A percentile compares a stretch with the other conserved stretches of the same genome.
phyloP scores from a whole-genome alignment of 2,797 vertebrate species.

The Sebastes kiyomatsui region DNA sequence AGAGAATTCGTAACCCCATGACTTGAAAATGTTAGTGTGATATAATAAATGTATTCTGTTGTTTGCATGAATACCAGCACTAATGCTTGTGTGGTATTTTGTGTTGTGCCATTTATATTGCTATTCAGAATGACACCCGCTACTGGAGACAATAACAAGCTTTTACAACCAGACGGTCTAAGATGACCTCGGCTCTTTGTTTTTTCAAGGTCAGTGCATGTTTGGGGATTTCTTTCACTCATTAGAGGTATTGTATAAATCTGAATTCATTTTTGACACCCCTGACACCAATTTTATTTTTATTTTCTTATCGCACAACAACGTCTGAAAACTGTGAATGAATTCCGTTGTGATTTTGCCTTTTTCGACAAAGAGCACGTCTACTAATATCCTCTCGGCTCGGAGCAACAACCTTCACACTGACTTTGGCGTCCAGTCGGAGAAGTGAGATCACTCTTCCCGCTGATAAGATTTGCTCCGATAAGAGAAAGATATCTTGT shows the following conservation, averaged over 20 bases:
- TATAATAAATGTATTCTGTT: neutral
- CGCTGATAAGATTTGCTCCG: conserved; percentile 46
- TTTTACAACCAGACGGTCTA: neutral
- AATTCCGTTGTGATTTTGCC: neutral
- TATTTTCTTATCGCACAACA: neutral
- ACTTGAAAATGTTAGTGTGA: conserved; percentile 13
- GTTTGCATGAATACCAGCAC: neutral
- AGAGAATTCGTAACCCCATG: conserved; percentile 3
- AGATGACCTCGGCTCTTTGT: conserved; percentile 9
- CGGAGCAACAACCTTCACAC: conserved; percentile 39
- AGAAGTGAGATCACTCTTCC: conserved; percentile 35
- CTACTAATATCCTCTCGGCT: neutral
- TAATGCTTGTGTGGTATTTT: neutral
- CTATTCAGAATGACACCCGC: neutral
- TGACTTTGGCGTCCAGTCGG: conserved; percentile 44
- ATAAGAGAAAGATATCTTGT: conserved; percentile 44
- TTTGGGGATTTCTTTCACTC: conserved; percentile 1
- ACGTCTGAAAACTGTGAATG: neutral
- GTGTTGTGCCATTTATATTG: conserved; percentile 5
- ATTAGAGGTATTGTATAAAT: conserved; percentile 6
- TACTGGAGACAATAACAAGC: neutral
- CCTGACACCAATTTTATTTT: neutral
- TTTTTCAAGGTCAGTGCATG: conserved; percentile 6
- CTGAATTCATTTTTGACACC: conserved; percentile 5
- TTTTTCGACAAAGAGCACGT: neutral